phyloP scores from a whole-genome alignment of 1,140 invertebrate genomes.

The Schlechtendalia chinensis region DNA sequence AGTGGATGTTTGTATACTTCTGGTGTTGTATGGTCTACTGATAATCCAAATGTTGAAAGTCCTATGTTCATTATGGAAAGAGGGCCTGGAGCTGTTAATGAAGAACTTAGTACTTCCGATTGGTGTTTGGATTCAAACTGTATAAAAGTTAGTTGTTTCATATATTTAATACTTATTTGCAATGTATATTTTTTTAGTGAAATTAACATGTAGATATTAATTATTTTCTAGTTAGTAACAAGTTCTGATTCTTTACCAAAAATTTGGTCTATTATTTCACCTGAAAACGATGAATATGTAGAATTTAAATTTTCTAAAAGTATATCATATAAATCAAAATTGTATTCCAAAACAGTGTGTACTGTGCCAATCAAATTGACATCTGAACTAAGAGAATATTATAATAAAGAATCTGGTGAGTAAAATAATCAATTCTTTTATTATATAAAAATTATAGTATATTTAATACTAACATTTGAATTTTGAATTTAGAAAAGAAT shows the following conservation, averaged over 20 bases:
- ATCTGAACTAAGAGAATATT: neutral
- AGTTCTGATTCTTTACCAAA: slow-evolving; percentile 4
- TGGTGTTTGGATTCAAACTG: slow-evolving; percentile 10
- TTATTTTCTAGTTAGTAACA: neutral
- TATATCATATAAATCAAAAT: neutral
- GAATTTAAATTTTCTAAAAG: too few relatives aligned
- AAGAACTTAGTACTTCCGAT: slow-evolving; percentile 27
- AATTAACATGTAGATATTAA: neutral
- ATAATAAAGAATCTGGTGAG: neutral
- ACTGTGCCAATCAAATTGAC: neutral
- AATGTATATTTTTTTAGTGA: neutral
- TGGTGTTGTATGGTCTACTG: slow-evolving; percentile 1
- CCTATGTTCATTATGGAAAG: neutral
- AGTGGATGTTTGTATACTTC: neutral
- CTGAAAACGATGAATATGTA: neutral
- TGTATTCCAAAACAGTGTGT: neutral
- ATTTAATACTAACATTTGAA: too few relatives aligned
- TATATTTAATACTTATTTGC: neutral
- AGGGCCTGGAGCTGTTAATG: accelerated
- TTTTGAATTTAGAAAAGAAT: too few relatives aligned
- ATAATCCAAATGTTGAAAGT: neutral
- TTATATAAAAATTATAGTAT: too few relatives aligned
- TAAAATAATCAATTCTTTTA: neutral
- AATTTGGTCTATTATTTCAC: neutral
- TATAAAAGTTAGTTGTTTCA: slow-evolving; percentile 9